A percentile compares a stretch with the other conserved stretches of the same genome.
Conservation (phyloP, 2,888 invertebrate genomes). For the Elegia similella region DNA sequence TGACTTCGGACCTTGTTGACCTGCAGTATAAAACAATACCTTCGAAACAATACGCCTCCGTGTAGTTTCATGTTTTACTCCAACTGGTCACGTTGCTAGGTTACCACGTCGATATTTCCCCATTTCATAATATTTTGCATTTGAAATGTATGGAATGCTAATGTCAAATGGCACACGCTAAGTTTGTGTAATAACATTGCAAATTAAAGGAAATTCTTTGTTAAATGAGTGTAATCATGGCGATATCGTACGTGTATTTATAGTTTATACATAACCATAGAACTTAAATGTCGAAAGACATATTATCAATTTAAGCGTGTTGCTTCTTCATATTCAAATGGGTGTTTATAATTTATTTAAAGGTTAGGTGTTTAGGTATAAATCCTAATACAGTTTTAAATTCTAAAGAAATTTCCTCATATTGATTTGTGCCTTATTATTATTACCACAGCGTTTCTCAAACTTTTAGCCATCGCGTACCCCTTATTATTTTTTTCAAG, state of each 20-base stretch:
- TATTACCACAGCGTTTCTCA: too few relatives aligned
- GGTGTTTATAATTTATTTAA: too few relatives aligned
- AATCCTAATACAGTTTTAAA: too few relatives aligned
- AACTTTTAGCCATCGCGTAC: too few relatives aligned
- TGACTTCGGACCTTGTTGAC: constrained; percentile 1
- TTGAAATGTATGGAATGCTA: not conserved
- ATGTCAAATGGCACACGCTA: not conserved
- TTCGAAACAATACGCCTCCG: constrained; percentile 5
- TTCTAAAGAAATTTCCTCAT: too few relatives aligned
- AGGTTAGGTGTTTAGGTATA: too few relatives aligned
- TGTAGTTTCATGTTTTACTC: constrained; percentile 5
- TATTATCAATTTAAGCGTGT: too few relatives aligned
- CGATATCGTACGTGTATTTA: not conserved
- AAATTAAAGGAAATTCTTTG: not conserved
- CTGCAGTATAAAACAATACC: not conserved
- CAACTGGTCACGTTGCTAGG: constrained; percentile 6
- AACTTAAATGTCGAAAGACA: too few relatives aligned
- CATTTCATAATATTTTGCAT: constrained; percentile 8
- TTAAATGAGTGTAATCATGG: not conserved
- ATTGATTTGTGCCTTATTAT: too few relatives aligned
- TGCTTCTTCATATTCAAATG: too few relatives aligned
- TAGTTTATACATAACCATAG: too few relatives aligned
- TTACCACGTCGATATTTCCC: constrained; percentile 6
- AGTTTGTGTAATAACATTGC: not conserved
- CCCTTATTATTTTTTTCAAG: too few relatives aligned